A percentile compares a stretch with the other conserved stretches of the same genome.
phyloP scores from a whole-genome alignment of 2,888 invertebrate species.

The Drosophila barbarae region DNA sequence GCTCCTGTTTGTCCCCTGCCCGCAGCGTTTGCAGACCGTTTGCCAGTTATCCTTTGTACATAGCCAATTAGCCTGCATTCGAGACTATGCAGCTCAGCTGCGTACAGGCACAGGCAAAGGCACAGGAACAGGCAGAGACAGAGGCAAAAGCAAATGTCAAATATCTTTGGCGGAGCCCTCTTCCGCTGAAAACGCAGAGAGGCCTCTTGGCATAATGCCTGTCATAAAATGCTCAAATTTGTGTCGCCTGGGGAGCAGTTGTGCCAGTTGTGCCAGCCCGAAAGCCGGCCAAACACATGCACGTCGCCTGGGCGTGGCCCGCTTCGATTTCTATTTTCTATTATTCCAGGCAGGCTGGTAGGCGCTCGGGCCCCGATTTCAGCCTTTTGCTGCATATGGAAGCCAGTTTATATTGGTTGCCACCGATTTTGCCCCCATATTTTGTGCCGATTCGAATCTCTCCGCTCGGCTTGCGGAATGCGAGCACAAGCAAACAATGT shows the following conservation, averaged over 20 bases:
- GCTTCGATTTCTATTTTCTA: constrained; percentile 65
- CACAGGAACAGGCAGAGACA: neutral
- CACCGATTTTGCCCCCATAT: constrained; percentile 55
- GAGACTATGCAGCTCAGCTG: constrained; percentile 16
- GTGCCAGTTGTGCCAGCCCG: no score
- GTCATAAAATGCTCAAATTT: constrained; percentile 64
- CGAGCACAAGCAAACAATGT: constrained; percentile 33
- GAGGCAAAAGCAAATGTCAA: constrained; percentile 4
- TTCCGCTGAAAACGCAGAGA: neutral
- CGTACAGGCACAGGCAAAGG: neutral
- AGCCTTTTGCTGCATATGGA: constrained; percentile 50
- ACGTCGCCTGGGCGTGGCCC: constrained; percentile 25
- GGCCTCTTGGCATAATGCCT: constrained; percentile 10
- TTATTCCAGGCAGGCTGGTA: constrained; percentile 54
- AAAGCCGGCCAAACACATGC: constrained; percentile 42
- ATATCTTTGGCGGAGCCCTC: constrained; percentile 20
- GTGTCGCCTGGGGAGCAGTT: constrained; percentile 62
- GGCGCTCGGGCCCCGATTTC: constrained; percentile 24
- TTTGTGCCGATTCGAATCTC: constrained; percentile 17
- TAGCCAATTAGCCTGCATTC: constrained; percentile 39
- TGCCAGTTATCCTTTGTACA: constrained; percentile 14
- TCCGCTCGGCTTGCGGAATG: constrained; percentile 26
- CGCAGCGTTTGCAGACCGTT: constrained; percentile 19
- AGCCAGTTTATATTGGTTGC: constrained; percentile 61
- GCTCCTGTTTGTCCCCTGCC: constrained; percentile 10